Percentiles rank a stretch among this genome's conserved stretches.
Evolutionary conservation across 2,888 invertebrate genomes (phyloP).

Genomic region (Thysanoteuthis rhombus): DNA sequence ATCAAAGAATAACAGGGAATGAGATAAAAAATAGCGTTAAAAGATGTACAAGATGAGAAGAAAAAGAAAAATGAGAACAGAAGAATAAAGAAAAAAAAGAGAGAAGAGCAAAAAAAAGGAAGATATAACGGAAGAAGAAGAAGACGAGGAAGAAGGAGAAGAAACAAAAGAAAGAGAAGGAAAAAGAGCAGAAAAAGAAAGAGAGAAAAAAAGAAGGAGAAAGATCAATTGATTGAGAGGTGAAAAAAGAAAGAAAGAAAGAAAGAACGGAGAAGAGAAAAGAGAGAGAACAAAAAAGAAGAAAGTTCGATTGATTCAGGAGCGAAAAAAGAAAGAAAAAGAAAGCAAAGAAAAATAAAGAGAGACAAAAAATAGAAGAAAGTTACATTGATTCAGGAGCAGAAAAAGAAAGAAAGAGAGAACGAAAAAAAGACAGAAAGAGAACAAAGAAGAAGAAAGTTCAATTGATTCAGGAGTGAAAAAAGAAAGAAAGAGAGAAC

Average conservation of each 20-base stretch:
- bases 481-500: neutral
- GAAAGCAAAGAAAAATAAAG: neutral
- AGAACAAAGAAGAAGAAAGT: neutral
- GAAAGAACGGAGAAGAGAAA: rapidly evolving
- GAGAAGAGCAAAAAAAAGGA: neutral
- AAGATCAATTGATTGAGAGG: too few species aligned
- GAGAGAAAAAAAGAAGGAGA: neutral
- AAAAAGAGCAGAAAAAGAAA: neutral
- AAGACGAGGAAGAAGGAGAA: neutral
- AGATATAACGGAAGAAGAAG: neutral
- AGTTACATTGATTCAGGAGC: rapidly evolving
- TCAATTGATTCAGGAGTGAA: neutral
- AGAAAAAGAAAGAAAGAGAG: neutral
- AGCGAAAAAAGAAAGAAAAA: neutral
- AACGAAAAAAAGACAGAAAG: rapidly evolving
- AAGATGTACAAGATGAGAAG: neutral
- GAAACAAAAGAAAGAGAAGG: too few species aligned
- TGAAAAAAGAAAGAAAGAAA: neutral
- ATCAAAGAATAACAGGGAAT: neutral
- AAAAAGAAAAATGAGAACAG: neutral
- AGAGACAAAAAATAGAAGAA: neutral
- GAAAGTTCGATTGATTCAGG: neutral
- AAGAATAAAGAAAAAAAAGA: neutral
- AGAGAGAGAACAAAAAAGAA: neutral
- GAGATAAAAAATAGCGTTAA: neutral